These are phyloP conservation scores for Tholera decimalis DNA, from an alignment of 2,888 invertebrate genomes.

Conservation along the genomic window DNA sequence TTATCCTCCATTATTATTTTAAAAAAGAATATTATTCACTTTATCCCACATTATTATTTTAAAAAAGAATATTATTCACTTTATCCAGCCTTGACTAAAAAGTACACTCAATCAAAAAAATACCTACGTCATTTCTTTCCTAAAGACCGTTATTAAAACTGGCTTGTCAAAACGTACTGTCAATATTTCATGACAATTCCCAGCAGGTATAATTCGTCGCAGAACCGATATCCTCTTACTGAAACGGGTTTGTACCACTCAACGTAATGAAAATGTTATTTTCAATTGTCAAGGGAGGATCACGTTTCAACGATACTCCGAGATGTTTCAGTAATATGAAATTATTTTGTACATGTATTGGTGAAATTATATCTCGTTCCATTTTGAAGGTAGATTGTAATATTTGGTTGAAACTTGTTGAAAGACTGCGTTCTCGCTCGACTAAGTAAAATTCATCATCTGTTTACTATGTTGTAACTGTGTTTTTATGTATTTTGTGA, in stretches of 20 bases:
- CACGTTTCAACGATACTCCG: slow-evolving; percentile 66
- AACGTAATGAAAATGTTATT: slow-evolving; percentile 76
- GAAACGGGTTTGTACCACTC: slow-evolving; percentile 72
- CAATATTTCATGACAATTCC: slow-evolving; percentile 67
- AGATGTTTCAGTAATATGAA: slow-evolving; percentile 64
- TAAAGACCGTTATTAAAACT: slow-evolving; percentile 60
- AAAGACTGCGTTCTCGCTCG: neutral
- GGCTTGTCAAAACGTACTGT: slow-evolving; percentile 62
- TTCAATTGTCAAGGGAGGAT: slow-evolving; percentile 74
- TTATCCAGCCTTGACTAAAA: neutral
- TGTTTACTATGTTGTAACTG: no score
- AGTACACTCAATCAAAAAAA: slow-evolving; percentile 16
- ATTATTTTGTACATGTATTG: slow-evolving; percentile 64
- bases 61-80: no score
- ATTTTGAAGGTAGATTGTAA: slow-evolving; percentile 9
- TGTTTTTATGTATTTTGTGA: no score
- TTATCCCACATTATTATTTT: no score
- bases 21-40: no score
- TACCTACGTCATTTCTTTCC: slow-evolving; percentile 29
- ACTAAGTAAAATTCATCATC: neutral
- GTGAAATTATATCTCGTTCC: slow-evolving; percentile 45
- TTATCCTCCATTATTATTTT: no score
- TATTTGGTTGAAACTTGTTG: neutral
- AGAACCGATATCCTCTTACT: slow-evolving; percentile 66
- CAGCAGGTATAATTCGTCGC: slow-evolving; percentile 52